These are phyloP conservation scores for Rhadinocentrus ornatus DNA, from an alignment of 2,797 vertebrate species.

Conservation along the genomic window DNA sequence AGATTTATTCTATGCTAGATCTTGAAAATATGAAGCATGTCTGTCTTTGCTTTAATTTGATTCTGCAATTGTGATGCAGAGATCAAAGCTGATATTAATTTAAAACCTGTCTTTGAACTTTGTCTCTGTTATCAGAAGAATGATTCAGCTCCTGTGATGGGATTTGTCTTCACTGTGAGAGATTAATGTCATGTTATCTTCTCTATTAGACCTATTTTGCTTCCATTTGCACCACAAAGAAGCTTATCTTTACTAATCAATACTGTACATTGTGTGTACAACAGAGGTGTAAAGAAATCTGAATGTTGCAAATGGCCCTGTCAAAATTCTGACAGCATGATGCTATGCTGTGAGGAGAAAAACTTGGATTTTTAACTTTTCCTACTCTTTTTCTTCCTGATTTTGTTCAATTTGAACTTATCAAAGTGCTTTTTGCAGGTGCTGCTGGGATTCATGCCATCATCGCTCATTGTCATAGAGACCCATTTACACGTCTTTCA, in stretches of 20 bases:
- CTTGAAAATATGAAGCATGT: slow-evolving; percentile 39
- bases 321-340: slow-evolving; percentile 4
- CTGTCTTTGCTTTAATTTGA: slow-evolving; percentile 46
- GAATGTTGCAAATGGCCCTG: slow-evolving; percentile 32
- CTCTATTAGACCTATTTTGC: slow-evolving; percentile 33
- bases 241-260: slow-evolving; percentile 41
- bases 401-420: slow-evolving; percentile 28
- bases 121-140: slow-evolving; percentile 42
- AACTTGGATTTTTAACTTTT: slow-evolving; percentile 18
- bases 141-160: slow-evolving; percentile 25
- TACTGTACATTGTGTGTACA: slow-evolving; percentile 40
- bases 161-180: slow-evolving; percentile 25
- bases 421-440: slow-evolving; percentile 36
- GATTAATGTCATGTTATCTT: slow-evolving; percentile 33
- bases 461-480: slow-evolving; percentile 38
- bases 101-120: slow-evolving; percentile 56
- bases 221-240: slow-evolving; percentile 43
- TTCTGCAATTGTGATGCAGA: slow-evolving; percentile 33
- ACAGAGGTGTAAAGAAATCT: slow-evolving; percentile 9
- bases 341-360: slow-evolving; percentile 7
- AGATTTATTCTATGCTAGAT: slow-evolving; percentile 32
- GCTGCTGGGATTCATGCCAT: slow-evolving; percentile 36
- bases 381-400: not conserved
- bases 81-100: slow-evolving; percentile 54
- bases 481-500: slow-evolving; percentile 32